Base-by-base conservation (phyloP, 2,888 invertebrate genomes). In the Lasius platythorax region DNA sequence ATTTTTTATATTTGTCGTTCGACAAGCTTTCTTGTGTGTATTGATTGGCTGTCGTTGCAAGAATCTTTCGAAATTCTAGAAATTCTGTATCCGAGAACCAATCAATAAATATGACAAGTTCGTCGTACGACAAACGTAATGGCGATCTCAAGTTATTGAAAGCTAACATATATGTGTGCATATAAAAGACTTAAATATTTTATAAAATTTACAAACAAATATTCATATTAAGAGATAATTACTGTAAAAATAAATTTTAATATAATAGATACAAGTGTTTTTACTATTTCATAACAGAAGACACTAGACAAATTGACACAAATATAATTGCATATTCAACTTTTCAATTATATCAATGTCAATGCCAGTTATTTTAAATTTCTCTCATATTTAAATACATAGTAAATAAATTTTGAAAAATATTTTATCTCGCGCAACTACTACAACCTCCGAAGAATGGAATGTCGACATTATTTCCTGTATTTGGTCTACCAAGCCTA, bases 391-490 rank as follows among this genome's bases (percentile, higher is more conserved):
- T 64, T 23, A 66, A 78, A 40, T 78, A 33, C 40, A 46, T 53
- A 12, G 5, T 9, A 37, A 28, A 37, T n/a, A 58, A 63, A 33
- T 53, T 50, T 50, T 12, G 2, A 2, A 53, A 66, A 53, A 61
- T 40, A 61, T n/a, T 23, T 50, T 70, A 87, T 66, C 90, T 67
- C 8, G 88, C 76, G 61, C 93, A 94, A 82, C 93, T 93, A 50
- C 90, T 91, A 67, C 94, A 94, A 18, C 94, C 93, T 53, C 93
- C 93, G 30, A 72, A 79, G 37, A 92, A 87, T 8, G 93, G 93
- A 66, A 93, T 70, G 61, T 87, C 78, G 15, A 92, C 85, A 8
- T 75, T 82, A 9, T 88, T 76, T 23, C 89, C 83, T 28, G 88
- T 85, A 74, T 93, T 92, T 18, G 89, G 88, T 82, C 92, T 89